These are phyloP conservation scores for Leptinotarsa peninsularis DNA, from an alignment of 2,888 invertebrate species.

Conservation along the genomic window DNA sequence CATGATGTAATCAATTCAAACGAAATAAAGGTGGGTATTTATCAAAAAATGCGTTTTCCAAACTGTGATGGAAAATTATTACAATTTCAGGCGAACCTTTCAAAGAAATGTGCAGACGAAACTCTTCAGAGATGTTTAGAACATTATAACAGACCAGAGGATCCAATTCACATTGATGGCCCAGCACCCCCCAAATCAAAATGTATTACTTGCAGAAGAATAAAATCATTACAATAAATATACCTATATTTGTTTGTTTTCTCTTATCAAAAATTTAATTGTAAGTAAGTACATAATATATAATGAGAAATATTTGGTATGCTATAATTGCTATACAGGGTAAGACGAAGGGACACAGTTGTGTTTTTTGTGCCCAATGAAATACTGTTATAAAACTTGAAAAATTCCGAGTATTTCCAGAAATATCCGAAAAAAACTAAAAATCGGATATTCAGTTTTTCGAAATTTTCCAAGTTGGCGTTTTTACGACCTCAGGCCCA, in stretches of 20 bases:
- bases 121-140: constrained; percentile 40
- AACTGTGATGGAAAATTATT: constrained; percentile 30
- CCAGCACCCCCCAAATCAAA: constrained; percentile 44
- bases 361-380: too few relatives aligned
- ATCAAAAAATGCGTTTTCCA: constrained; percentile 33
- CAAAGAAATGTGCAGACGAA: constrained; percentile 37
- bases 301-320: too few relatives aligned
- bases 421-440: too few relatives aligned
- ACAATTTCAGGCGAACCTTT: constrained; percentile 38
- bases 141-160: constrained; percentile 45
- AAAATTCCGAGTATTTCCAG: too few relatives aligned
- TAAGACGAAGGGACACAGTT: too few relatives aligned
- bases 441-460: too few relatives aligned
- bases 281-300: too few relatives aligned
- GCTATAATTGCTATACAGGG: too few relatives aligned
- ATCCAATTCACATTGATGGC: constrained; percentile 45
- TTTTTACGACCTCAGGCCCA: too few relatives aligned
- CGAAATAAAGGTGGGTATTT: constrained; percentile 24
- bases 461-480: too few relatives aligned
- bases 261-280: too few relatives aligned
- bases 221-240: constrained; percentile 8
- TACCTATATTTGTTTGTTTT: not conserved
- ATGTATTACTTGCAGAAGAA: constrained; percentile 37
- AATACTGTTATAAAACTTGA: too few relatives aligned
- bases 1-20: constrained; percentile 26